These are phyloP conservation scores for Ophraella communa DNA, from an alignment of 2,888 invertebrate species.

Conservation along the genomic window DNA sequence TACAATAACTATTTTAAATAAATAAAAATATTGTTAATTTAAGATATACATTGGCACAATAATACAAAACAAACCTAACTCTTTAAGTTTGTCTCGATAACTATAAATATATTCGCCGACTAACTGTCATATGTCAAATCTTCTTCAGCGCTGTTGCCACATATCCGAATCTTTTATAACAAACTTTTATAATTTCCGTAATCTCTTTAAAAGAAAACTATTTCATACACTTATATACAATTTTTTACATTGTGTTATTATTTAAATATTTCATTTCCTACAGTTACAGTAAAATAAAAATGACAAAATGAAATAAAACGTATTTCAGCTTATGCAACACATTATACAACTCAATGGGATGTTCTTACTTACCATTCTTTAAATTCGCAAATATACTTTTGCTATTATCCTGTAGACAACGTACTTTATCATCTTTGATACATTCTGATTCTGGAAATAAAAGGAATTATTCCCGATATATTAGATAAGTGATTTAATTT, in stretches of 20 bases:
- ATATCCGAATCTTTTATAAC: too few species aligned
- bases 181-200: too few species aligned
- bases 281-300: neutral
- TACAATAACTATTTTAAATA: constrained; percentile 14
- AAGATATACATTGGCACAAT: constrained; percentile 24
- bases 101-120: neutral
- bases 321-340: neutral
- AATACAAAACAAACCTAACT: too few species aligned
- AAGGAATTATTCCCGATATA: neutral
- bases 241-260: too few species aligned
- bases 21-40: constrained; percentile 12
- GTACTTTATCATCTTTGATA: neutral
- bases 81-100: neutral
- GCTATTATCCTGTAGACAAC: neutral
- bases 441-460: neutral
- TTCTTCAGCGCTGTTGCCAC: neutral
- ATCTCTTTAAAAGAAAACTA: neutral
- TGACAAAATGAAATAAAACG: too few species aligned
- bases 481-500: too few species aligned
- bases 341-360: neutral
- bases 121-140: neutral
- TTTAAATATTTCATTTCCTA: too few species aligned
- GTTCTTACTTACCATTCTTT: neutral
- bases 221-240: too few species aligned
- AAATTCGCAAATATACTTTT: neutral